Evolutionary conservation across 2,113 vertebrate species (phyloP).

Genomic region (Gracilinanus agilis): DNA sequence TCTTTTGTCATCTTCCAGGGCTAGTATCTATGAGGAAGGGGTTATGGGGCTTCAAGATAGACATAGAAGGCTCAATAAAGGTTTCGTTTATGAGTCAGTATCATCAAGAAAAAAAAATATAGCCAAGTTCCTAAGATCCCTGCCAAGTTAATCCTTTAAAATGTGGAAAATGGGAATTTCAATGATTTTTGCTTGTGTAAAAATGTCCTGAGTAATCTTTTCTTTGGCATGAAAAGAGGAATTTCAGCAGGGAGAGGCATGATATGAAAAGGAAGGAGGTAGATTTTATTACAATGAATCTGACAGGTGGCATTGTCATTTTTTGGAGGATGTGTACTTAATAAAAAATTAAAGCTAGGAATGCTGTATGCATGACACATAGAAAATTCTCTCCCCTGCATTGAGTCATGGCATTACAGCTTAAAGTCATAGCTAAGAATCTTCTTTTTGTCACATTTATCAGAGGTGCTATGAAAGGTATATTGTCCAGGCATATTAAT

Average conservation of each 20-base stretch:
- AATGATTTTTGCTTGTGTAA: constrained; percentile 14
- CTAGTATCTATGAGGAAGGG: too few relatives aligned
- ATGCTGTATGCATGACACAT: neutral
- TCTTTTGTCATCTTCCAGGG: too few relatives aligned
- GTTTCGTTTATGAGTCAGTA: too few relatives aligned
- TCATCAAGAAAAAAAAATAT: neutral
- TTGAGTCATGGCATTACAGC: neutral
- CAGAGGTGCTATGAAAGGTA: neutral
- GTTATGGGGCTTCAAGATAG: constrained; percentile 1
- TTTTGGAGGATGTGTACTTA: constrained; percentile 1
- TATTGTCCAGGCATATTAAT: neutral
- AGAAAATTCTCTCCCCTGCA: neutral
- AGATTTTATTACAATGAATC: neutral
- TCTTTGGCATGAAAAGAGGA: neutral
- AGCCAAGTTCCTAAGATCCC: constrained; percentile 23
- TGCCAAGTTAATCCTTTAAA: constrained; percentile 31
- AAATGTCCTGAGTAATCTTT: constrained; percentile 33
- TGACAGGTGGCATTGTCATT: neutral
- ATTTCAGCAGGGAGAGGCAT: constrained; percentile 16
- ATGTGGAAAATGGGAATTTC: neutral
- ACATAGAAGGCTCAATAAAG: neutral
- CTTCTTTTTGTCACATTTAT: constrained; percentile 2
- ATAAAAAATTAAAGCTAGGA: neutral
- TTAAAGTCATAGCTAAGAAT: neutral
- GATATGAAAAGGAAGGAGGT: neutral